Conservation (phyloP, 2,797 vertebrate species). For the Poeciliopsis presidionis region DNA sequence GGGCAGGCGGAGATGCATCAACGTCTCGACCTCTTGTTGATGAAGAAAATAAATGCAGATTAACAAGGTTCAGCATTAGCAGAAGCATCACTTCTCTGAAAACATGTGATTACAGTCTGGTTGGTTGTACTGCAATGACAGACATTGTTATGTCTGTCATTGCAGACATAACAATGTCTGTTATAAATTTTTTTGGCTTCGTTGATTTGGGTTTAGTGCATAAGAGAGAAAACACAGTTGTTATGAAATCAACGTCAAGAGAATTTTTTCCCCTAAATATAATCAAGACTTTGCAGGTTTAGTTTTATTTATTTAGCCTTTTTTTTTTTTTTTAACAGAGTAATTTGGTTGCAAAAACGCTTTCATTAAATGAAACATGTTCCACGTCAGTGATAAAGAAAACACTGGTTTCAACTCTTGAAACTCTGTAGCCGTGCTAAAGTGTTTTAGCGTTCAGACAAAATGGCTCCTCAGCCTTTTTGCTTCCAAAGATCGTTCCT, state of each 20-base stretch:
- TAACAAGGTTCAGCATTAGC: neutral
- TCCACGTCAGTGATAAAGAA: too few species aligned
- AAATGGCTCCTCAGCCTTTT: neutral
- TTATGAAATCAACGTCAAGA: neutral
- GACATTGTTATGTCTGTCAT: neutral
- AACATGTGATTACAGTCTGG: neutral
- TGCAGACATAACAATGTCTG: too few species aligned
- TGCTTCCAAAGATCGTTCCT: neutral
- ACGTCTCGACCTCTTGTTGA: neutral
- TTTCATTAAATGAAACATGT: too few species aligned
- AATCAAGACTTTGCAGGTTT: neutral
- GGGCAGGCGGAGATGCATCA: too few species aligned
- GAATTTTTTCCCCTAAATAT: neutral
- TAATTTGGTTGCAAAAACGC: too few species aligned
- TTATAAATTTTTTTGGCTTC: neutral
- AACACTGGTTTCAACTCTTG: too few species aligned
- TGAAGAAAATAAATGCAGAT: neutral
- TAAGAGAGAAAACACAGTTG: neutral
- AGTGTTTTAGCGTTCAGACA: neutral
- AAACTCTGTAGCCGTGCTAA: neutral
- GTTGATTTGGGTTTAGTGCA: neutral
- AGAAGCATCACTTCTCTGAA: neutral
- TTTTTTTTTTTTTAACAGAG: too few species aligned
- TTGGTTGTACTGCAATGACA: neutral
- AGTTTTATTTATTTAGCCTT: too few species aligned